These are phyloP conservation scores for Noturus placidus DNA, from an alignment of 2,113 vertebrate genomes.

Conservation along the genomic window DNA sequence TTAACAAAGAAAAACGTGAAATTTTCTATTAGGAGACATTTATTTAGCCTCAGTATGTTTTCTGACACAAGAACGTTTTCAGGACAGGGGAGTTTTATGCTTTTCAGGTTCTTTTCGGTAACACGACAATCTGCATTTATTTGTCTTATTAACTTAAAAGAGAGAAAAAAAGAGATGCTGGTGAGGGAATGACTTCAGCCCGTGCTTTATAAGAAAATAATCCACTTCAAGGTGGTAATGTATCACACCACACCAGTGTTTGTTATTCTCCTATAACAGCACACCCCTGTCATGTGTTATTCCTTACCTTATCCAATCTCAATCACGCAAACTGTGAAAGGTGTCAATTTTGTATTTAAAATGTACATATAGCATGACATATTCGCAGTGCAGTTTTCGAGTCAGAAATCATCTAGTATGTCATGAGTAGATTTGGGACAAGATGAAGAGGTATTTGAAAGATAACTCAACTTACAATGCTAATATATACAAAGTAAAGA, in stretches of 20 bases:
- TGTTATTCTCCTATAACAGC: neutral
- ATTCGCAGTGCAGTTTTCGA: neutral
- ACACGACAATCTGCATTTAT: neutral
- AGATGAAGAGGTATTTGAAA: neutral
- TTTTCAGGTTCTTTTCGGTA: neutral
- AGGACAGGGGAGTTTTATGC: neutral
- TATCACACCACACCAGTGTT: neutral
- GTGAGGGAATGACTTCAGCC: neutral
- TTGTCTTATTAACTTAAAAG: too few species aligned
- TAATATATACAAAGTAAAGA: constrained; percentile 28
- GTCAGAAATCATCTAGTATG: neutral
- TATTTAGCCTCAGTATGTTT: neutral
- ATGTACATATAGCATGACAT: neutral
- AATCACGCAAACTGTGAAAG: neutral
- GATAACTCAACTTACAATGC: constrained; percentile 1
- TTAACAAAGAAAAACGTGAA: neutral
- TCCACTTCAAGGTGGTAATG: neutral
- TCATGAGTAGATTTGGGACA: constrained; percentile 9
- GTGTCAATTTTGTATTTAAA: neutral
- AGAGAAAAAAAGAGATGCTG: neutral
- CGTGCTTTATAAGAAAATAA: neutral
- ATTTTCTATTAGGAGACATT: neutral
- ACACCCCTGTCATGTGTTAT: neutral
- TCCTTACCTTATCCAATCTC: neutral
- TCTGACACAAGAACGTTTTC: neutral